A percentile compares a stretch with the other conserved stretches of the same genome.
These are phyloP conservation scores for Pteropus alecto DNA, from an alignment of 2,113 vertebrate species.

Conservation along the genomic window DNA sequence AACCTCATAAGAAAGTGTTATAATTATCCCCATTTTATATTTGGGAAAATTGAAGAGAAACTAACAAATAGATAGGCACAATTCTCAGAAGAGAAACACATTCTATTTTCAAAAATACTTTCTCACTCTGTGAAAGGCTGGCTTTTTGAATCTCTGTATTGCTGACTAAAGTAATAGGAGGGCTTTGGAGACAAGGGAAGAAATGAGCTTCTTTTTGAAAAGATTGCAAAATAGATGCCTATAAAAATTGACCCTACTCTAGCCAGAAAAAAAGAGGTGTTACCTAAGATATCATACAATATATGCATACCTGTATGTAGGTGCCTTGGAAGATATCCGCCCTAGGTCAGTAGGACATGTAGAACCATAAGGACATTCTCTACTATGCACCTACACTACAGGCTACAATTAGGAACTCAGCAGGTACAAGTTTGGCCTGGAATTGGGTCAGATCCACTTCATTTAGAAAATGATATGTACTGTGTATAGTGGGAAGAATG, in stretches of 20 bases:
- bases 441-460: not conserved
- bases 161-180: not conserved
- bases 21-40: not conserved
- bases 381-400: not conserved
- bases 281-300: not conserved
- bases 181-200: not conserved
- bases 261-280: not conserved
- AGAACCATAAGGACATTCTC: not conserved
- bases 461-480: not conserved
- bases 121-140: not conserved
- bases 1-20: not conserved
- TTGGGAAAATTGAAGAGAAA: not conserved
- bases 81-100: not conserved
- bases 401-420: not conserved
- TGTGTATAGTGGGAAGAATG: not conserved
- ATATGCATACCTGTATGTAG: rapidly evolving
- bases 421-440: not conserved
- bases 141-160: not conserved
- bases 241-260: not conserved
- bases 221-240: not conserved
- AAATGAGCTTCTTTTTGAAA: not conserved
- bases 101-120: not conserved
- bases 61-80: not conserved
- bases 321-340: not conserved
- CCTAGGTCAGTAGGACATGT: not conserved